These are phyloP conservation scores for Ramphastos sulfuratus DNA, from an alignment of 2,113 vertebrate genomes.

Conservation along the genomic window DNA sequence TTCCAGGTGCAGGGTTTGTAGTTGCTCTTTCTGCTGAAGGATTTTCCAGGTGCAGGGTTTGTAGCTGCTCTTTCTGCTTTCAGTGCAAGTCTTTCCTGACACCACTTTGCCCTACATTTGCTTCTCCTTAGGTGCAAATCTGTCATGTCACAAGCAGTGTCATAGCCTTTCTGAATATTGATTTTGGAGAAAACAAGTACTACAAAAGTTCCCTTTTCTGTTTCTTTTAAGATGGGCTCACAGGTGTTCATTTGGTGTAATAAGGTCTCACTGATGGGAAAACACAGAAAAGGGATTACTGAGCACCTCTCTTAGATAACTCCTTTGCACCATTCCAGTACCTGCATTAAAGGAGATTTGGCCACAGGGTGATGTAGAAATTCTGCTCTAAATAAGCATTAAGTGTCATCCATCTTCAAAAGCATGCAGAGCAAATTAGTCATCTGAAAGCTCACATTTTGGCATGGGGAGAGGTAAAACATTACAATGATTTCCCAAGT, in stretches of 20 bases:
- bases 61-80: background rate
- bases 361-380: slow-evolving; percentile 53
- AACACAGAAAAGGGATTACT: slow-evolving; percentile 46
- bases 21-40: background rate
- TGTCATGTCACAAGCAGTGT: background rate
- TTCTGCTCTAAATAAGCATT: slow-evolving; percentile 52
- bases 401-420: slow-evolving; percentile 50
- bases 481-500: slow-evolving; percentile 75
- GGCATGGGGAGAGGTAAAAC: slow-evolving; percentile 69
- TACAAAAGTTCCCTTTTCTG: background rate
- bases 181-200: background rate
- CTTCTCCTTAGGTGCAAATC: background rate
- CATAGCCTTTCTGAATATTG: background rate
- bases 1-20: background rate
- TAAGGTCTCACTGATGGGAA: slow-evolving; percentile 23
- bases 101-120: background rate
- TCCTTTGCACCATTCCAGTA: slow-evolving; percentile 47
- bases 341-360: slow-evolving; percentile 63
- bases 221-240: slow-evolving; percentile 47
- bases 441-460: slow-evolving; percentile 68
- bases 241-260: background rate
- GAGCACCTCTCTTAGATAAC: slow-evolving; percentile 19
- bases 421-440: slow-evolving; percentile 70
- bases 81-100: background rate
- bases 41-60: background rate